A percentile compares a stretch with the other conserved stretches of the same genome.
phyloP scores from a whole-genome alignment of 2,888 invertebrate species.

The Sussaba pulchella region DNA sequence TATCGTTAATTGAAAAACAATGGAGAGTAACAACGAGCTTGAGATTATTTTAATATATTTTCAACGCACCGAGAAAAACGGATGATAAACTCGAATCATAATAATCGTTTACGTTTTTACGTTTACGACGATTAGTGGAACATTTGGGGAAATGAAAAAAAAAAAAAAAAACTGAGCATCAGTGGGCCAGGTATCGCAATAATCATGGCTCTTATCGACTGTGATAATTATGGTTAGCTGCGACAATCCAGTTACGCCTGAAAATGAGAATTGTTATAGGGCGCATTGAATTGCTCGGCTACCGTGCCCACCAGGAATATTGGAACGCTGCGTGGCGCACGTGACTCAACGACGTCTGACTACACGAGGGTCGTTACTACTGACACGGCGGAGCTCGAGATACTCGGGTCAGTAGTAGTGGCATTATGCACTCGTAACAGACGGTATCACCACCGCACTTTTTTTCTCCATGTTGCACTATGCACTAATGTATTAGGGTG shows the following conservation, averaged over 20 bases:
- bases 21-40: too few relatives aligned
- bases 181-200: too few relatives aligned
- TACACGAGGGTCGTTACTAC: constrained; percentile 68
- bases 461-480: constrained; percentile 55
- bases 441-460: constrained; percentile 33
- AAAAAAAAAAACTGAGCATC: too few relatives aligned
- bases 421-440: constrained; percentile 33
- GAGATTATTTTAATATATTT: too few relatives aligned
- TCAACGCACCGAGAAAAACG: too few relatives aligned
- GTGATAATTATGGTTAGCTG: background rate
- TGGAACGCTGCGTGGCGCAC: constrained; percentile 27
- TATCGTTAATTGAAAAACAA: too few relatives aligned
- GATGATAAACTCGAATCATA: too few relatives aligned
- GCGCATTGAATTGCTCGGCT: background rate
- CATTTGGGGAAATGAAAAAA: too few relatives aligned
- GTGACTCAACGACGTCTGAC: constrained; percentile 45
- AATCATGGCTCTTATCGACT: too few relatives aligned
- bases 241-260: background rate
- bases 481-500: too few relatives aligned
- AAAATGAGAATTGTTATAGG: constrained; percentile 30
- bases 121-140: too few relatives aligned
- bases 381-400: constrained; percentile 59
- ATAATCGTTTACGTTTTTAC: too few relatives aligned
- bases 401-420: constrained; percentile 44
- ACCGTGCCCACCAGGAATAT: constrained; percentile 4